These are phyloP conservation scores for Netelia fuscicornis DNA, from an alignment of 2,888 invertebrate species.

Conservation along the genomic window DNA sequence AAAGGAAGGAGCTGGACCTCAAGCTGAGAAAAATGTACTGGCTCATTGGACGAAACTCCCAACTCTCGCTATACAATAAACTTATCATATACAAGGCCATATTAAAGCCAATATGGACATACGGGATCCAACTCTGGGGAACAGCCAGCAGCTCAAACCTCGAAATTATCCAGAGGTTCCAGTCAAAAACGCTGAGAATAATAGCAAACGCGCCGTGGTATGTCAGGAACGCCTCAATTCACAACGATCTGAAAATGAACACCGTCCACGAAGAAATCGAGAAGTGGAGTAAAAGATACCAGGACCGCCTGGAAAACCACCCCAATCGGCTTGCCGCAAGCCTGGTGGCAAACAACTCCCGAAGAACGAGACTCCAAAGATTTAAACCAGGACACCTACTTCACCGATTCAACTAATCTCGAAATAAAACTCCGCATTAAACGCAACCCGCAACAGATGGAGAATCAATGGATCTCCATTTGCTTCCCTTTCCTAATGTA, in stretches of 20 bases:
- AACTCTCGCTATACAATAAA: conserved; percentile 48
- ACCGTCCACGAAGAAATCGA: neutral
- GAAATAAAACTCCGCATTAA: too few relatives aligned
- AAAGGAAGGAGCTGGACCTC: conserved; percentile 42
- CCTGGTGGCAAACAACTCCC: too few relatives aligned
- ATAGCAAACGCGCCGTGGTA: conserved; percentile 9
- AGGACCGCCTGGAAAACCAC: neutral
- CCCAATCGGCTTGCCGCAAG: neutral
- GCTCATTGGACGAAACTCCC: conserved; percentile 42
- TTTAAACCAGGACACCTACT: neutral
- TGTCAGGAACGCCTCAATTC: neutral
- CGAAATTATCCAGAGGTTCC: conserved; percentile 2
- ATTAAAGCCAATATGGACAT: conserved; percentile 49
- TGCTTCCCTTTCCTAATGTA: too few relatives aligned
- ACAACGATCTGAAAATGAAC: conserved; percentile 1
- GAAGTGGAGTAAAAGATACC: neutral
- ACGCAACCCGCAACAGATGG: neutral
- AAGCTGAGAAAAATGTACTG: conserved; percentile 52
- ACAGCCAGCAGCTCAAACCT: conserved; percentile 36
- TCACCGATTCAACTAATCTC: neutral
- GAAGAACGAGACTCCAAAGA: too few relatives aligned
- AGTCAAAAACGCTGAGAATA: conserved; percentile 42
- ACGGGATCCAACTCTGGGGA: conserved; percentile 46
- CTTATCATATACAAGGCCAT: conserved; percentile 51
- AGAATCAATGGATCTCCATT: too few relatives aligned